phyloP scores from a whole-genome alignment of 2,113 vertebrate genomes.

The Toxotes chatareus region DNA sequence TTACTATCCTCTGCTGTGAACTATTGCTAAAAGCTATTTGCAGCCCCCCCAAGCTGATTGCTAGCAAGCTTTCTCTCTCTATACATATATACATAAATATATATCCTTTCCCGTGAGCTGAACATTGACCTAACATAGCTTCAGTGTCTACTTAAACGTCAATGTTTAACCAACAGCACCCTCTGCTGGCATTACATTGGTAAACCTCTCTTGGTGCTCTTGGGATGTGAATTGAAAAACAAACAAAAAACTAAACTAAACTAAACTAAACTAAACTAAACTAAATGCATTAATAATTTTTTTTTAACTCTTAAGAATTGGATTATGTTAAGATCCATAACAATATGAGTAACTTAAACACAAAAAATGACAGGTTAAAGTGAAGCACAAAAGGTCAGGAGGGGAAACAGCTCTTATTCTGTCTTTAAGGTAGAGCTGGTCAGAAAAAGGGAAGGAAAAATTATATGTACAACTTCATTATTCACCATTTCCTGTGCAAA shows the following conservation, averaged over 20 bases:
- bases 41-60: neutral
- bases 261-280: too few relatives aligned
- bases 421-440: neutral
- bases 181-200: conserved; percentile 55
- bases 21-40: conserved; percentile 1
- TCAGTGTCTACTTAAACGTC: neutral
- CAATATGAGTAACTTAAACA: neutral
- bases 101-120: conserved; percentile 18
- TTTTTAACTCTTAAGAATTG: too few relatives aligned
- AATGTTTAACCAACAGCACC: conserved; percentile 43
- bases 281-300: too few relatives aligned
- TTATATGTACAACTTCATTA: neutral
- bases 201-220: neutral
- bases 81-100: neutral
- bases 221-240: neutral
- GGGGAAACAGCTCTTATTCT: neutral
- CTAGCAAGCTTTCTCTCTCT: neutral
- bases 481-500: conserved; percentile 32
- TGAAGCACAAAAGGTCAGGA: neutral
- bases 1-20: neutral
- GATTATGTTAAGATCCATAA: neutral
- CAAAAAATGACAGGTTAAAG: neutral
- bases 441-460: neutral
- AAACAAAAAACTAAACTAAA: neutral
- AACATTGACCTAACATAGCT: conserved; percentile 4